phyloP scores from a whole-genome alignment of 64 coral and sea anemone genomes.

The Montipora sp. region DNA sequence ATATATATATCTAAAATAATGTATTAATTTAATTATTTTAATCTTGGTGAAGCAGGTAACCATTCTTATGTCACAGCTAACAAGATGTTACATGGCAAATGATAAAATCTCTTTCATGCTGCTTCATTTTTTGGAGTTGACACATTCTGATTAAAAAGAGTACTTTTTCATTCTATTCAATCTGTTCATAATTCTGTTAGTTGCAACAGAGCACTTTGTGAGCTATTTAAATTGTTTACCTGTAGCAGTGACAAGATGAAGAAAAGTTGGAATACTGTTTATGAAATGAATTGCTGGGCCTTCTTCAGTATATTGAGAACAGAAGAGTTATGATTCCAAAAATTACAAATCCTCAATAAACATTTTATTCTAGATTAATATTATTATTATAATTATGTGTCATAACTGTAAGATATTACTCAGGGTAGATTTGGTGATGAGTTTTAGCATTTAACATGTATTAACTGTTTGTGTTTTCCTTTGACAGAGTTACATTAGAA shows the following conservation, averaged over 20 bases:
- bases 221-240: background rate
- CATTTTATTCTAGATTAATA: no score
- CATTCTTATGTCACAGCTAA: background rate
- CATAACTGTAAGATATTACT: no score
- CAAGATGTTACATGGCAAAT: background rate
- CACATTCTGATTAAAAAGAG: background rate
- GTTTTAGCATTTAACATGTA: no score
- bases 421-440: no score
- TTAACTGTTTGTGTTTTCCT: background rate
- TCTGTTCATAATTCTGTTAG: background rate
- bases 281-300: no score
- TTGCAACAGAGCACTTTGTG: background rate
- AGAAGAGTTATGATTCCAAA: no score
- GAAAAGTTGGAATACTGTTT: no score
- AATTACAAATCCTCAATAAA: no score
- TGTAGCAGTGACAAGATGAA: no score
- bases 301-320: no score
- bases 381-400: no score
- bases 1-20: background rate
- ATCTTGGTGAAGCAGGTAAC: background rate
- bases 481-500: conserved; percentile 85
- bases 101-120: background rate
- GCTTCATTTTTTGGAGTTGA: background rate
- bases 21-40: background rate
- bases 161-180: background rate